These are phyloP conservation scores for Protobothrops mucrosquamatus DNA, from an alignment of 2,113 vertebrate species.

Conservation along the genomic window DNA sequence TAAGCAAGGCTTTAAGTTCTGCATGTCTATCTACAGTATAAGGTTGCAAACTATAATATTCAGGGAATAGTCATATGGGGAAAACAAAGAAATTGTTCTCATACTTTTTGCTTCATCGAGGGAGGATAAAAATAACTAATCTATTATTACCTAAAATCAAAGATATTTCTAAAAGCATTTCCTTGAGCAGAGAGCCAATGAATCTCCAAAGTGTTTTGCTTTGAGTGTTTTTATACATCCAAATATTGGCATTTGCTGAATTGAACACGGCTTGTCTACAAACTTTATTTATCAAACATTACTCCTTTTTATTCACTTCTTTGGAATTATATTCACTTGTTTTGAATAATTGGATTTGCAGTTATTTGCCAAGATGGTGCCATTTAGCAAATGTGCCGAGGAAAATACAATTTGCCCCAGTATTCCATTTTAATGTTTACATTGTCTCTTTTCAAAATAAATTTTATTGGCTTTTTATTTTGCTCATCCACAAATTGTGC, in stretches of 20 bases:
- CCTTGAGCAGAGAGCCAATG: background rate
- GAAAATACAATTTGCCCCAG: conserved; percentile 24
- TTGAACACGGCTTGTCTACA: background rate
- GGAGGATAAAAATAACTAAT: background rate
- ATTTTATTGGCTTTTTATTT: conserved; percentile 38
- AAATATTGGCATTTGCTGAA: conserved; percentile 17
- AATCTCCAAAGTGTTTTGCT: background rate
- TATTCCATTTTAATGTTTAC: conserved; percentile 43
- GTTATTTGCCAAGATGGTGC: conserved; percentile 34
- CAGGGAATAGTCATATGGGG: background rate
- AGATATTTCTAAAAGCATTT: background rate
- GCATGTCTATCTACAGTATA: background rate
- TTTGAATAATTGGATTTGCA: conserved; percentile 17
- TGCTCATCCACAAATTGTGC: conserved; percentile 38
- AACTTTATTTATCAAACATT: background rate
- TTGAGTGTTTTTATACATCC: background rate
- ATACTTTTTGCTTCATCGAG: background rate
- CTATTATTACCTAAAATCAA: background rate
- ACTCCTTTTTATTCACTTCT: conserved; percentile 14
- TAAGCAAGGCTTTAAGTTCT: background rate
- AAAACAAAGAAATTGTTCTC: background rate
- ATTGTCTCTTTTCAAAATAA: conserved; percentile 34
- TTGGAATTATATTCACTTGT: conserved; percentile 23
- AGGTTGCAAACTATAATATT: background rate
- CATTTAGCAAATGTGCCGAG: conserved; percentile 27